These are phyloP conservation scores for Dromius quadrimaculatus DNA, from an alignment of 2,888 invertebrate genomes.

Conservation along the genomic window DNA sequence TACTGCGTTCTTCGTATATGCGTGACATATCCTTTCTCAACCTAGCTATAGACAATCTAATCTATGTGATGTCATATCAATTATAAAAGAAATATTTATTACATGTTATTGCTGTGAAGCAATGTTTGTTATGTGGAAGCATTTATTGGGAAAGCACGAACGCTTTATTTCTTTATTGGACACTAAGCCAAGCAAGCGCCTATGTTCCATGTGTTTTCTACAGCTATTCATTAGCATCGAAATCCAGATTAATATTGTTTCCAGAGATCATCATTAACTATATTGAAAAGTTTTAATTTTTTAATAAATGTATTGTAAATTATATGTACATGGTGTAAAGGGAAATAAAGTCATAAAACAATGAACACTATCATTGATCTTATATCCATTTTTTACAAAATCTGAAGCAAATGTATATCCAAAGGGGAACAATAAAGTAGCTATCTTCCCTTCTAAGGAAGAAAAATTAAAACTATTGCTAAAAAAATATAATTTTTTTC, in stretches of 20 bases:
- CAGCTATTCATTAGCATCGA: slow-evolving; percentile 42
- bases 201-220: slow-evolving; percentile 27
- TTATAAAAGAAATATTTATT: slow-evolving; percentile 53
- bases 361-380: too few species aligned
- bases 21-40: slow-evolving; percentile 61
- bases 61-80: slow-evolving; percentile 61
- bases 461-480: too few species aligned
- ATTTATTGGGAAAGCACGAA: slow-evolving; percentile 50
- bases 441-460: too few species aligned
- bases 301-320: slow-evolving; percentile 64
- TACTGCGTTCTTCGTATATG: slow-evolving; percentile 54
- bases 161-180: slow-evolving; percentile 32
- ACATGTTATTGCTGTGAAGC: slow-evolving; percentile 59
- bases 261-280: slow-evolving; percentile 28
- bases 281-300: slow-evolving; percentile 43
- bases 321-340: slow-evolving; percentile 59
- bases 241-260: slow-evolving; percentile 37
- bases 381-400: too few species aligned
- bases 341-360: slow-evolving; percentile 53
- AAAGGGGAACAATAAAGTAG: too few species aligned
- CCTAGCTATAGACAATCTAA: slow-evolving; percentile 66
- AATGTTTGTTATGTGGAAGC: slow-evolving; percentile 52
- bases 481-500: too few species aligned
- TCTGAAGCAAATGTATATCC: too few species aligned
- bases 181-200: slow-evolving; percentile 20